Conservation (phyloP, 2,113 vertebrate genomes). For the Columba livia region DNA sequence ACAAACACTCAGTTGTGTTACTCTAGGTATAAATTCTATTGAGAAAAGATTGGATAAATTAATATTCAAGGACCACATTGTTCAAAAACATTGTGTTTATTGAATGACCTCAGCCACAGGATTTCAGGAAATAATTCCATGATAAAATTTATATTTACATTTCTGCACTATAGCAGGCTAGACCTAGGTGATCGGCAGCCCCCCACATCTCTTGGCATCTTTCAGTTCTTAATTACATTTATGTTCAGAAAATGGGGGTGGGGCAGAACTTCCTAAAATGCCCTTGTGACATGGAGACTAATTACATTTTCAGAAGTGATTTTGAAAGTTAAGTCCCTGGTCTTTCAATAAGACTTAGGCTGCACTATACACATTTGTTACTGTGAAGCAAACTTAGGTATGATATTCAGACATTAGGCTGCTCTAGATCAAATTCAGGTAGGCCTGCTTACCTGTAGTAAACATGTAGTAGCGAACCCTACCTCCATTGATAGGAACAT, state of each 20-base stretch:
- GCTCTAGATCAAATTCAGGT: not conserved
- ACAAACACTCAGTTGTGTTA: not conserved
- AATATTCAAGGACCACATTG: not conserved
- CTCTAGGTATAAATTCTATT: not conserved
- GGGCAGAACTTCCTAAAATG: not conserved
- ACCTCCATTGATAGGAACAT: not conserved
- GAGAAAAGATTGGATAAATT: not conserved
- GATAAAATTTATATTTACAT: not conserved
- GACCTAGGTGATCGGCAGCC: not conserved
- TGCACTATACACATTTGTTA: not conserved
- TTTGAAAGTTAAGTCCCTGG: not conserved
- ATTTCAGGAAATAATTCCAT: not conserved
- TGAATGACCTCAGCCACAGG: not conserved
- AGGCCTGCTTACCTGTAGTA: not conserved
- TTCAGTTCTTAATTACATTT: not conserved
- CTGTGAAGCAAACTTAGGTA: not conserved
- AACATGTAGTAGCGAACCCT: not conserved
- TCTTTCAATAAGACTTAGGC: not conserved
- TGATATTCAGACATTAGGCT: not conserved
- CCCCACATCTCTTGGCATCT: not conserved
- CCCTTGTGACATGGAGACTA: not conserved
- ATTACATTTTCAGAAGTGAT: not conserved
- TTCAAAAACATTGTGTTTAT: not conserved
- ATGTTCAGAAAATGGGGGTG: not conserved
- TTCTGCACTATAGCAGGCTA: not conserved